Conservation (phyloP, 2,113 vertebrate genomes). For the Agapornis roseicollis region DNA sequence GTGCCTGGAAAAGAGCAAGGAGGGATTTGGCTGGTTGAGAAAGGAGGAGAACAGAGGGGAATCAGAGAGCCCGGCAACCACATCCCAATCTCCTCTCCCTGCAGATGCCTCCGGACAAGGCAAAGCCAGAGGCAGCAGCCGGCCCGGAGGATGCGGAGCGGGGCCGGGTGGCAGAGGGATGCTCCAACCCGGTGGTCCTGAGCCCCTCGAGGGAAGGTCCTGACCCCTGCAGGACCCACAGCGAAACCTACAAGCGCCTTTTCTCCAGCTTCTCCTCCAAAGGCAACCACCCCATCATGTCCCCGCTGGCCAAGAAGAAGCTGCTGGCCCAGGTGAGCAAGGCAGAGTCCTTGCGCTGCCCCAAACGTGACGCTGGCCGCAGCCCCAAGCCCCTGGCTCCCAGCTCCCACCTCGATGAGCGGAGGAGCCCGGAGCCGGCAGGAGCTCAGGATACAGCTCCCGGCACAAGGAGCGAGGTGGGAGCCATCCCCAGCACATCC, state of each 20-base stretch:
- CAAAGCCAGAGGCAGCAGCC: neutral
- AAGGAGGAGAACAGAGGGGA: neutral
- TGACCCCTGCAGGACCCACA: slow-evolving; percentile 18
- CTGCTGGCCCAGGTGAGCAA: slow-evolving; percentile 88
- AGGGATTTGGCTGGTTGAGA: neutral
- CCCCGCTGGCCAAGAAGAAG: slow-evolving; percentile 94
- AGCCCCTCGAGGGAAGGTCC: neutral
- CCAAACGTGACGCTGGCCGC: neutral
- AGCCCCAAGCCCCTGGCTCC: neutral
- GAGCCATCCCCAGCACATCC: neutral
- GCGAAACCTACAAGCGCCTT: slow-evolving; percentile 70
- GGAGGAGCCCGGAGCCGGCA: neutral
- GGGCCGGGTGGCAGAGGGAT: neutral
- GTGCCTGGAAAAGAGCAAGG: neutral
- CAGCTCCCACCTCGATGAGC: neutral
- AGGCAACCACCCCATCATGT: slow-evolving; percentile 83
- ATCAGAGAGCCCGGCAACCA: neutral
- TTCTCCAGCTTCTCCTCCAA: slow-evolving; percentile 70
- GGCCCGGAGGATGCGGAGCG: neutral
- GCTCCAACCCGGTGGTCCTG: neutral
- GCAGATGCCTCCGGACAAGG: slow-evolving; percentile 38
- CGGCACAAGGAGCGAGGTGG: neutral
- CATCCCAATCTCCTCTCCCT: neutral
- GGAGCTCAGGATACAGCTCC: neutral
- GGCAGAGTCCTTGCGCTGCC: slow-evolving; percentile 60